Evolutionary conservation across 2,797 vertebrate genomes (phyloP), one percentile per base, ranked within the genome.

Genomic region (Poecile montanus): DNA sequence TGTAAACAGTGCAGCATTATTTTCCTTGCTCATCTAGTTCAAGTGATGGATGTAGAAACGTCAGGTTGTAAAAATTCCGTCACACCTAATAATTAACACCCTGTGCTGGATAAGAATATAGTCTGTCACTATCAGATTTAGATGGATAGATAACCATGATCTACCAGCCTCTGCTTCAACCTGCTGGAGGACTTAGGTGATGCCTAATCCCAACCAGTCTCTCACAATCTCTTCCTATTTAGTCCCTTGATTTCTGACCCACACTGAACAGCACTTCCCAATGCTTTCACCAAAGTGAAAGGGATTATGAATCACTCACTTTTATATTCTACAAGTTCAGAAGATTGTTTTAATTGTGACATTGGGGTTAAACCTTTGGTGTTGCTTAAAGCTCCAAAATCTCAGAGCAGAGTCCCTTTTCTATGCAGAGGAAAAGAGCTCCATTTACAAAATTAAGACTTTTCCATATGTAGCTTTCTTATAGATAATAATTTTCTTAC

Each of bases 161-260:
- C 36, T 85, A 42, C n/a, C 7, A 7, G 40, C 20, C 30, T 75
- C 51, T 81, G 40, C 60, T 68, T 91, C 72, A 68, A n/a, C 15
- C 42, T 16, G 16, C 16, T 2, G 1, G 47, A 75, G 85, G 40
- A 56, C 21, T 57, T 29, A 76, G 23, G 12, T 83, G n/a, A 56
- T 40, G 3, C 34, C 60, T 70, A 89, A 78, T 13, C 32, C 12
- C 12, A 75, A 86, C 30, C 13, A 65, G 36, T 84, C n/a, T 88
- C 66, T 19, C 58, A 78, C 38, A 40, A 86, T 70, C 51, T 66
- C 42, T 84, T 38, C 13, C 48, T 79, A 67, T 93, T 88, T 91
- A 95, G 57, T 79, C 79, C 74, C 60, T 51, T 58, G 81, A 95
- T 85, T 88, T 88, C 91, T 16, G 18, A 65, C 83, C 93, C 45